Evolutionary conservation across 1,140 invertebrate species (phyloP), one percentile per base, ranked within the genome.

Genomic region (Drosophila kepulauana): DNA sequence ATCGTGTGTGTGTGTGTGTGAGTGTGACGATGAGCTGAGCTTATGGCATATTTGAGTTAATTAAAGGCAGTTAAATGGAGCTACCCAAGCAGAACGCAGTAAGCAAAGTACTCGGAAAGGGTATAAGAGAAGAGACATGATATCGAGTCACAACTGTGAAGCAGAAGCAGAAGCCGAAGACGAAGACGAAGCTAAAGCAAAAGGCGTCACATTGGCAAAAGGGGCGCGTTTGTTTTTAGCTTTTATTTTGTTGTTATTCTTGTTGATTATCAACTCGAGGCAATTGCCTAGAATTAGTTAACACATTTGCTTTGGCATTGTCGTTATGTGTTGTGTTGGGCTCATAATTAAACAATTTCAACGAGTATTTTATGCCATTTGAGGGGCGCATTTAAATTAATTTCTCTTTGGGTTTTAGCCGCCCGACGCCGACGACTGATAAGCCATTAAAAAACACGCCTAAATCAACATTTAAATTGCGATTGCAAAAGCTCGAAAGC

Each of bases 231-330:
- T 43, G 35, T 66, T 61, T 77, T 68, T 52, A 16, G 35, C 16
- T 63, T 59, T 67, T 52, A 38, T 59, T 63, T 67, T 66, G 69
- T 58, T 48, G 43, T 58, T 78, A 62, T 45, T 56, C 10, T 57
- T 41, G 43, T 64, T 41, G 33, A 74, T 85, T 86, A 85, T 85
- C 81, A 85, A 78, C 56, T 80, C 67, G 57, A 35, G 54, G 69
- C 58, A 87, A 89, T 87, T 86, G 81, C 82, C 82, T 70, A 75
- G 84, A 89, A 88, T 88, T 89, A 88, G 84, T 88, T 88, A 88
- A 89, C 85, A 84, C 80, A 78, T 84, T 86, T 87, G 70, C 38
- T 56, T 56, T 54, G 33, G 46, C 71, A n/a, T 59, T 45, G 30
- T 33, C 57, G 57, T 77, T 49, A 28, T n/a, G 20, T 25, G 20